Conservation (phyloP, 2,888 invertebrate species). For the Andrena trimmerana region DNA sequence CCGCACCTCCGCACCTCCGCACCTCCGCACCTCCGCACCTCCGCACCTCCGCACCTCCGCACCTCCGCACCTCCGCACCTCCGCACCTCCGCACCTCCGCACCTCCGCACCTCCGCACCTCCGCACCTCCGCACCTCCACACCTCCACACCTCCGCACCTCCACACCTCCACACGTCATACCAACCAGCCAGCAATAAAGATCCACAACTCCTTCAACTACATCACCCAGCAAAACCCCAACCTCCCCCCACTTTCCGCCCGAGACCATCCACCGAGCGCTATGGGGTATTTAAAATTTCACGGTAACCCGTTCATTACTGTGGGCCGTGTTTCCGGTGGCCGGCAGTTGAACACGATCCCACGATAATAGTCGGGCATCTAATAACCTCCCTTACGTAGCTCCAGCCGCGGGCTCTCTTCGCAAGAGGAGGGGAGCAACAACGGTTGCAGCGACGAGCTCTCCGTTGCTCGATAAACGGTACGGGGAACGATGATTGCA, state of each 20-base stretch:
- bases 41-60: no score
- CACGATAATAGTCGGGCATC: conserved; percentile 42
- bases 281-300: conserved; percentile 19
- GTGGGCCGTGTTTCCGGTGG: conserved; percentile 1
- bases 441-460: not conserved
- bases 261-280: not conserved
- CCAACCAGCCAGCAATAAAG: not conserved
- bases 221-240: not conserved
- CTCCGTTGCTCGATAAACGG: conserved; percentile 49
- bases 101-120: no score
- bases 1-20: no score
- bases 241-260: no score
- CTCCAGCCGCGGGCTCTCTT: not conserved
- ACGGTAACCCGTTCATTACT: conserved; percentile 32
- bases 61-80: no score
- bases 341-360: conserved; percentile 28
- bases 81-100: no score
- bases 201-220: not conserved
- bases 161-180: not conserved
- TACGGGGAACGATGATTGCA: conserved; percentile 45
- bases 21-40: no score
- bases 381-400: conserved; percentile 45
- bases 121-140: no score
- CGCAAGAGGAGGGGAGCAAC: not conserved
- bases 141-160: no score